Evolutionary conservation across 2,113 vertebrate genomes (phyloP).

Genomic region (Pteruthius melanotis): DNA sequence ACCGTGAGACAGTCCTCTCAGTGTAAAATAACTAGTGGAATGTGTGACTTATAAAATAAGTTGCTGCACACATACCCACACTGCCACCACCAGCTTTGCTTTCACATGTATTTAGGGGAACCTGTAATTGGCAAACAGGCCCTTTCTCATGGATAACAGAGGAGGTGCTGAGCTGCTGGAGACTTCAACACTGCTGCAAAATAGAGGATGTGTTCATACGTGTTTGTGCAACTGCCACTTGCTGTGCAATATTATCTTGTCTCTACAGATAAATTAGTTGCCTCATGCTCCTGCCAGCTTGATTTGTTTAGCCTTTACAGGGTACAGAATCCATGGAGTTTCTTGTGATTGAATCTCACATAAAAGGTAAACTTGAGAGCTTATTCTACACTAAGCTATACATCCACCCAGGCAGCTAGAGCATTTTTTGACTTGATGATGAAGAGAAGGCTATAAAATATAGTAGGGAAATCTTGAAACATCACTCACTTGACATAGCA

Average conservation of each 20-base stretch:
- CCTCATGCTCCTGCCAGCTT: conserved; percentile 40
- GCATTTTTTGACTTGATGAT: conserved; percentile 38
- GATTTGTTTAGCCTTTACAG: conserved; percentile 51
- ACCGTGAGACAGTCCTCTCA: not conserved
- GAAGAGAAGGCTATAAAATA: conserved; percentile 40
- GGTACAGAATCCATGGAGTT: conserved; percentile 14
- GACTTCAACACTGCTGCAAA: not conserved
- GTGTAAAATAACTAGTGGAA: conserved; percentile 36
- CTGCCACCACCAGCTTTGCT: not conserved
- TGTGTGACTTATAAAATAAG: not conserved
- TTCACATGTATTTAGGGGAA: not conserved
- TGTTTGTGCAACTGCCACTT: conserved; percentile 10
- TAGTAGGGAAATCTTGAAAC: conserved; percentile 5
- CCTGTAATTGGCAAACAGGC: not conserved
- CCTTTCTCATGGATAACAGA: not conserved
- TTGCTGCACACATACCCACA: not conserved
- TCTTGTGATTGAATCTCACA: conserved; percentile 38
- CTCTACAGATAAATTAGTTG: conserved; percentile 54
- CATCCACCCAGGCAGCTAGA: conserved; percentile 38
- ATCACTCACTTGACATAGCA: conserved; percentile 31
- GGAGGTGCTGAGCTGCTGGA: conserved; percentile 14
- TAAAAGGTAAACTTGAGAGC: conserved; percentile 38
- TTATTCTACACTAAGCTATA: conserved; percentile 24
- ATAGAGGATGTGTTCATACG: not conserved
- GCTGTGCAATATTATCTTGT: conserved; percentile 52